A percentile compares a stretch with the other conserved stretches of the same genome.
Conservation (phyloP, 2,888 invertebrate species). For the Oscheius onirici region DNA sequence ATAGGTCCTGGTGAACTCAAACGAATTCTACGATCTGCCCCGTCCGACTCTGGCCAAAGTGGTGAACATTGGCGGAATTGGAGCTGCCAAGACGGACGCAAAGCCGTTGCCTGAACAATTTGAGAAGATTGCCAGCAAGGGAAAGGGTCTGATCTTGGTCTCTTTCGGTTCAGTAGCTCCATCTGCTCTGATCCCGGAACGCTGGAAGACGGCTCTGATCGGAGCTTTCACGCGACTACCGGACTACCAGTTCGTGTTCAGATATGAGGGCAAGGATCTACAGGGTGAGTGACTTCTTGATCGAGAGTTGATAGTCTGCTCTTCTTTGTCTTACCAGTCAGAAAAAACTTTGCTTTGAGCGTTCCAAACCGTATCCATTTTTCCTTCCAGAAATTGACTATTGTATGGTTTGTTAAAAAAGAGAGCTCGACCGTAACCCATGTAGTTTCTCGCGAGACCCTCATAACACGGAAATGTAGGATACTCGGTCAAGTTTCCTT, state of each 20-base stretch:
- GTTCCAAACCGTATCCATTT: too few species aligned
- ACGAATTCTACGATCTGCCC: constrained; percentile 57
- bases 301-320: too few species aligned
- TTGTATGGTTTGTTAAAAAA: too few species aligned
- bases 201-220: constrained; percentile 32
- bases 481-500: too few species aligned
- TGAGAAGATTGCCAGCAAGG: constrained; percentile 45
- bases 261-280: constrained; percentile 47
- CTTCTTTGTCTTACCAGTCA: too few species aligned
- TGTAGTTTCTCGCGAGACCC: too few species aligned
- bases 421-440: too few species aligned
- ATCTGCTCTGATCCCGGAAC: constrained; percentile 30
- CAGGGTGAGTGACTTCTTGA: background rate
- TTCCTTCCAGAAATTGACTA: too few species aligned
- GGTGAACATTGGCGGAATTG: constrained; percentile 58
- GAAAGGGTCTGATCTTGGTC: constrained; percentile 45
- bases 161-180: constrained; percentile 47
- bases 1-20: constrained; percentile 51
- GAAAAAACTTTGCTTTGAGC: too few species aligned
- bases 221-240: constrained; percentile 39
- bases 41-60: constrained; percentile 54
- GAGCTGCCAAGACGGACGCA: constrained; percentile 40
- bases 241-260: constrained; percentile 54
- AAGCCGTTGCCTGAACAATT: constrained; percentile 47
- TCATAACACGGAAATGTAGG: too few species aligned